Base-by-base conservation (phyloP, 2,888 invertebrate genomes). In the Caenorhabditis becei region DNA sequence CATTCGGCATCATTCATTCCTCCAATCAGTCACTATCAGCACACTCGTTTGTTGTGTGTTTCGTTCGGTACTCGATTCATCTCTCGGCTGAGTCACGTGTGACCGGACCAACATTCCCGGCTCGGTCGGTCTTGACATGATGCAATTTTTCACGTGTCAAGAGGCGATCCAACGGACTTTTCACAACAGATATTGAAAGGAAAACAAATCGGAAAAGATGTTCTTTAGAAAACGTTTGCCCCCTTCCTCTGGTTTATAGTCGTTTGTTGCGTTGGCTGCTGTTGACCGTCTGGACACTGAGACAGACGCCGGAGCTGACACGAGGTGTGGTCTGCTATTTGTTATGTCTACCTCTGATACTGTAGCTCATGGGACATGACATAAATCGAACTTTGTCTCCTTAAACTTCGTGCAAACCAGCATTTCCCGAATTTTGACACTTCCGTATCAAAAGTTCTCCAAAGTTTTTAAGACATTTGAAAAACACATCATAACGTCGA, bases 91-190 rank as follows among this genome's bases (percentile, higher is more conserved):
- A 32, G 62, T 62, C 71, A 71, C 54, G 35, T 71, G 71, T 63
- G 53, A 63, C 63, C 41, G 71, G 63, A 72, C 71, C 71, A 71
- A 53, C 53, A 61, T 71, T 26, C 47, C 7, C 35, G 18, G 18
- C 44, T 62, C 35, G 56, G 56, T 66, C 28, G 41, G 56, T 32
- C 53, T 20, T 51, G 49, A 58, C 62, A 58, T 74, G 65, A 65
- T 66, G 74, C 65, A 74, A 74, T 65, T 58, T 3, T 66, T 66
- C 74, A 66, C 65, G 74, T 74, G 65, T 58, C 58, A 23, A 2
- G 41, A 14, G 2, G 41, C 10, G 14, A 7, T 14, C 41, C 10
- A 41, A 11, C 59, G 41, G 56, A 51, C 18, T 32, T 47, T 49
- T 54, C 56, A 74, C 56, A 54, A 66, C 47, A 47, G 65, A 74